Evolutionary conservation across 2,797 vertebrate species (phyloP).

Genomic region (Micromesistius poutassou): DNA sequence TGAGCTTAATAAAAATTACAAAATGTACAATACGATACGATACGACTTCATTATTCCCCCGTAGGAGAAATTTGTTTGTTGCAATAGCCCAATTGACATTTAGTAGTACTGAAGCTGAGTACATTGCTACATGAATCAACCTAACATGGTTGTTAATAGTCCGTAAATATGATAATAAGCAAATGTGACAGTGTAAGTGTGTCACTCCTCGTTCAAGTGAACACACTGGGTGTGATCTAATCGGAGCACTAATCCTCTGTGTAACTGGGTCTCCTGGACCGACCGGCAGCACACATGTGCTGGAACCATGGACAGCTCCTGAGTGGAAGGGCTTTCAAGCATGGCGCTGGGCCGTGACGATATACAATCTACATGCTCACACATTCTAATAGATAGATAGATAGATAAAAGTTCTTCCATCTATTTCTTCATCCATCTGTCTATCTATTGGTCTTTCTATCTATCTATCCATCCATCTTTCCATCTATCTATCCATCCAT

Average conservation of each 20-base stretch:
- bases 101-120: not conserved
- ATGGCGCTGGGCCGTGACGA: not conserved
- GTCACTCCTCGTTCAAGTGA: not conserved
- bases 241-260: not conserved
- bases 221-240: not conserved
- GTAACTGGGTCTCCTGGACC: not conserved
- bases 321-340: not conserved
- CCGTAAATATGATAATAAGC: not conserved
- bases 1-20: not conserved
- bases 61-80: too few relatives aligned
- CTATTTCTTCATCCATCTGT: not conserved
- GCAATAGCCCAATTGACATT: too few relatives aligned
- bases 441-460: not conserved
- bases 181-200: not conserved
- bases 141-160: not conserved
- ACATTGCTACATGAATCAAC: not conserved
- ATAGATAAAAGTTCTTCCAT: not conserved
- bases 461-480: not conserved
- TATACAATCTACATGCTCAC: not conserved
- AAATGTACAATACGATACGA: too few relatives aligned
- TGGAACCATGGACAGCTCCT: conserved; percentile 2
- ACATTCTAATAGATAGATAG: not conserved
- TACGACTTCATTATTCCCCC: too few relatives aligned
- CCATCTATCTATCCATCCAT: not conserved
- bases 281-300: not conserved